Percentiles rank a stretch among this genome's conserved stretches.
Conservation (phyloP, 2,888 invertebrate genomes). For the Andricus quercusramuli region DNA sequence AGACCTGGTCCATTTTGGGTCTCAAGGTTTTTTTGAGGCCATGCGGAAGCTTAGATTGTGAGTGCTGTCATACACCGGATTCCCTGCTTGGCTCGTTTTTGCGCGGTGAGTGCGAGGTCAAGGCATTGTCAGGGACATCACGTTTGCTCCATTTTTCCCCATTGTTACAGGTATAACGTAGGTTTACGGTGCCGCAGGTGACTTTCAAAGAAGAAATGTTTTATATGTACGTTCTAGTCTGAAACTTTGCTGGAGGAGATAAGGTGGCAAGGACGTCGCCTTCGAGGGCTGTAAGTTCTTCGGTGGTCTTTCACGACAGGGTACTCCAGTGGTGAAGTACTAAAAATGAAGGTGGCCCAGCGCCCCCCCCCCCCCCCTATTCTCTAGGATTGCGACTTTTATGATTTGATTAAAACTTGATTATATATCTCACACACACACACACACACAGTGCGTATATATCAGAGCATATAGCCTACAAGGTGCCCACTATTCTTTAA, state of each 20-base stretch:
- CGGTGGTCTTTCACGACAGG: neutral
- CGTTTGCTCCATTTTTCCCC: slow-evolving; percentile 60
- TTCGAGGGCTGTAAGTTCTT: neutral
- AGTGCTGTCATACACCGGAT: slow-evolving; percentile 24
- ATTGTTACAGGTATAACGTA: slow-evolving; percentile 28
- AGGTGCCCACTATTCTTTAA: too few species aligned
- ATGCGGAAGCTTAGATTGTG: slow-evolving; percentile 17
- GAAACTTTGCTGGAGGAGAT: slow-evolving; percentile 34
- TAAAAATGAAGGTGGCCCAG: too few species aligned
- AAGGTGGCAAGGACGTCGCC: slow-evolving; percentile 2
- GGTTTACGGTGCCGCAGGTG: slow-evolving; percentile 21
- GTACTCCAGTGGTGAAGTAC: too few species aligned
- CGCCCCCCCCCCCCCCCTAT: too few species aligned
- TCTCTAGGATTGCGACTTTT: too few species aligned
- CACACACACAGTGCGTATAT: too few species aligned
- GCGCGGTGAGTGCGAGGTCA: slow-evolving; percentile 25
- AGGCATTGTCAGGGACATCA: slow-evolving; percentile 55
- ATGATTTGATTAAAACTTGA: too few species aligned
- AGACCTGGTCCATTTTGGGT: slow-evolving; percentile 44
- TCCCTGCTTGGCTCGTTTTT: slow-evolving; percentile 33
- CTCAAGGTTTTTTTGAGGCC: slow-evolving; percentile 56
- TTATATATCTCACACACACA: too few species aligned
- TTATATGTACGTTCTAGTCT: slow-evolving; percentile 28
- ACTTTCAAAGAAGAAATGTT: slow-evolving; percentile 31
- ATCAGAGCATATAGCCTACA: too few species aligned